Evolutionary conservation across 2,113 vertebrate species (phyloP), one percentile per base, ranked within the genome.

Genomic region (Crocuta crocuta): DNA sequence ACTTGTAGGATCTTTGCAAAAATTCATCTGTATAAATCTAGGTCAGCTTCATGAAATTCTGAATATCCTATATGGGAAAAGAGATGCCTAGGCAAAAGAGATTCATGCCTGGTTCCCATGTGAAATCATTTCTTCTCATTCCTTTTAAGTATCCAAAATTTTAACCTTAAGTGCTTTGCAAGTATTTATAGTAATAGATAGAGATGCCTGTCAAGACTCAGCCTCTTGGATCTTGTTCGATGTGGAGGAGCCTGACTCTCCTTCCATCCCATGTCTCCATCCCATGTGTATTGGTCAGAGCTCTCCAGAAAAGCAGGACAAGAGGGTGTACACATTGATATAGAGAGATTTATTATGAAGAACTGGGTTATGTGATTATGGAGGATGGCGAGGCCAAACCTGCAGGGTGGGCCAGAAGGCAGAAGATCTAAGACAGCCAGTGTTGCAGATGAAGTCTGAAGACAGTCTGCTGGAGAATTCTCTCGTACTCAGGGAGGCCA

Each of bases 11-110:
- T 74, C 61, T 87, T 21, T 94, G 39, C 87, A 35, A 35, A 70
- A 11, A 94, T 97, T 94, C 43, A 43, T 81, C 28, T 92, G 12
- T 28, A 63, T 50, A 83, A 83, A 94, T 79, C 68, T 89, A 85
- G 92, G 79, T 63, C 81, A 81, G 15, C 35, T 65, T 80, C 43
- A 50, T 53, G 45, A 92, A 94, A 90, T 95, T 81, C 74, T 95
- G 23, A 83, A 61, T 68, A 76, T 63, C 48, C 45, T n/a, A 35
- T 15, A 61, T 35, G 10, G 48, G 24, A 53, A 92, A 93, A 92
- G 31, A 76, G 9, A 85, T 55, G 21, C 58, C 43, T 73, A 70
- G 4, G 28, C n/a, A 65, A 89, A 89, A 84, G 17, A 95, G 78
- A 93, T 7, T 73, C 28, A 79, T 76, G 26, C 5, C 8, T 91